A percentile compares a stretch with the other conserved stretches of the same genome.
phyloP scores from a whole-genome alignment of 2,113 vertebrate genomes.

The Panthera uncia region DNA sequence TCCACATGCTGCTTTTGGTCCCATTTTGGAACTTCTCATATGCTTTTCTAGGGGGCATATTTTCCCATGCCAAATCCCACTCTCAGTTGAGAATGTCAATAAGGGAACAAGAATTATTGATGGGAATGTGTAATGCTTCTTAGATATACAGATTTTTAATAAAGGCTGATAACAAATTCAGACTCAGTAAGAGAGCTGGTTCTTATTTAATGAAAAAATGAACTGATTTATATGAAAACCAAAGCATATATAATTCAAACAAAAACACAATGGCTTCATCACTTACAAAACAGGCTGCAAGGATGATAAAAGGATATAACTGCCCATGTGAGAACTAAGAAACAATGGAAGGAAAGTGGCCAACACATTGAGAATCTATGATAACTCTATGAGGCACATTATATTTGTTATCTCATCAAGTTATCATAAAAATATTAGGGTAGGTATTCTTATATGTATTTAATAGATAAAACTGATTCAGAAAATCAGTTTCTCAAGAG shows the following conservation, averaged over 20 bases:
- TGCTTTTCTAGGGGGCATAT: neutral
- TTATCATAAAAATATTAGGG: neutral
- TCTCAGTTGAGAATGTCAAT: neutral
- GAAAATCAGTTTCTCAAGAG: neutral
- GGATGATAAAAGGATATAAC: neutral
- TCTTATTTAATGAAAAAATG: constrained; percentile 25
- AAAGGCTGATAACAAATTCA: neutral
- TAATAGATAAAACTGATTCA: neutral
- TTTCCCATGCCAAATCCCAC: neutral
- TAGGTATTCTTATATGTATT: neutral
- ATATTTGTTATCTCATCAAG: neutral
- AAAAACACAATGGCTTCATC: neutral
- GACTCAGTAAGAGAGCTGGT: neutral
- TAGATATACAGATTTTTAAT: neutral
- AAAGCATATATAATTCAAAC: neutral
- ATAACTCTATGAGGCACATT: neutral
- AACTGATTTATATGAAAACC: neutral
- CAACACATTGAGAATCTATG: neutral
- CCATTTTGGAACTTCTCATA: neutral
- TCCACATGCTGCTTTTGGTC: neutral
- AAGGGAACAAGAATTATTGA: neutral
- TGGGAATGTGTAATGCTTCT: neutral
- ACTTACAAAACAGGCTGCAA: neutral
- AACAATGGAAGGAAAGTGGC: neutral
- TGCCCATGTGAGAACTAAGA: neutral